phyloP scores from a whole-genome alignment of 2,113 vertebrate genomes.

The Otis tarda region DNA sequence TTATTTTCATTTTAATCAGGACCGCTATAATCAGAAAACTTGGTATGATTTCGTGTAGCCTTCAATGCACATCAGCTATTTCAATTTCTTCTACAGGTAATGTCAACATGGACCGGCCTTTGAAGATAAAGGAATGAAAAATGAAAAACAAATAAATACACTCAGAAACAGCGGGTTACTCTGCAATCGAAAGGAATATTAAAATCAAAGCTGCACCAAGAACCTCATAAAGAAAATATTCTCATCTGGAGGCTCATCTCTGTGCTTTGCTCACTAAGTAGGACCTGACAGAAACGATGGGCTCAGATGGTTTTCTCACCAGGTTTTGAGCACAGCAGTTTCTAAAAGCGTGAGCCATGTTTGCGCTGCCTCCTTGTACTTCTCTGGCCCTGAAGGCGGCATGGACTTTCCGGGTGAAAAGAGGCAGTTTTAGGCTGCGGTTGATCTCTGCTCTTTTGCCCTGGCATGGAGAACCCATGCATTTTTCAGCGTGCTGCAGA shows the following conservation, averaged over 20 bases:
- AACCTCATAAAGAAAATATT: background rate
- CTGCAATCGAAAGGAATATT: background rate
- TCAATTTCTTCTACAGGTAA: background rate
- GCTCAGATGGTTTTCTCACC: background rate
- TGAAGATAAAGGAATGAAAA: background rate
- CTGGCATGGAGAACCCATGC: fast-evolving
- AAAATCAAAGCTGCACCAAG: background rate
- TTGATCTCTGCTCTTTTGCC: background rate
- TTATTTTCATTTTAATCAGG: constrained; percentile 17
- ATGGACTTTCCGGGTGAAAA: background rate
- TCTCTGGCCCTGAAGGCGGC: background rate
- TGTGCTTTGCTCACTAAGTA: background rate
- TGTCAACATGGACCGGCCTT: background rate
- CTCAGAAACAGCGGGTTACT: background rate
- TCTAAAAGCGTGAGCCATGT: background rate
- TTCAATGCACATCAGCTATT: background rate
- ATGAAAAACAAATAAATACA: background rate
- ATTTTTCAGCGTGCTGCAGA: background rate
- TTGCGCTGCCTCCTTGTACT: background rate
- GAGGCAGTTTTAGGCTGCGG: background rate
- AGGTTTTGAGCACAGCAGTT: background rate
- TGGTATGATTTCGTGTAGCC: background rate
- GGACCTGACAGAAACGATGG: background rate
- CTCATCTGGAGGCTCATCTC: background rate
- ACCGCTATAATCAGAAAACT: background rate